These are phyloP conservation scores for Kryptopterus vitreolus DNA, from an alignment of 2,797 vertebrate species.

Conservation along the genomic window DNA sequence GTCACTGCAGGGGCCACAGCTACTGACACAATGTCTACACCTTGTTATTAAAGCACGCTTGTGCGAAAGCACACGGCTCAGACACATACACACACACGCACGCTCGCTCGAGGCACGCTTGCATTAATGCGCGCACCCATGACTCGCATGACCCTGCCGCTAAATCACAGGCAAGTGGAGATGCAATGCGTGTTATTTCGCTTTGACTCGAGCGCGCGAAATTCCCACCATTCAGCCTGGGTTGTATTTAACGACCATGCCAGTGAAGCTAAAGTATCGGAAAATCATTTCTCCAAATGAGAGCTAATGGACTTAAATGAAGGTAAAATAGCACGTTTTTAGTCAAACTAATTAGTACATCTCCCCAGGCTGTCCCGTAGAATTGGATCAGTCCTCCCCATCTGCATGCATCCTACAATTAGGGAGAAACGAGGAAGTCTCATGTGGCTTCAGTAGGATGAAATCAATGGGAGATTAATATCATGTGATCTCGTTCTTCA, in stretches of 20 bases:
- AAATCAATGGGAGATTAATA: slow-evolving; percentile 34
- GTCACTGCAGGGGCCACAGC: slow-evolving; percentile 29
- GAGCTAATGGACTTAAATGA: slow-evolving; percentile 30
- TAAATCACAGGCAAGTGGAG: background rate
- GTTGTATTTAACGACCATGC: background rate
- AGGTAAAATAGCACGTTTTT: slow-evolving; percentile 31
- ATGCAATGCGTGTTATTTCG: background rate
- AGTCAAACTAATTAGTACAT: slow-evolving; percentile 43
- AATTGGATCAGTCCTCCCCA: slow-evolving; percentile 35
- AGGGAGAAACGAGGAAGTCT: slow-evolving; percentile 28
- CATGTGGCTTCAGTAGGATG: slow-evolving; percentile 10
- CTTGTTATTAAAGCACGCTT: slow-evolving; percentile 34
- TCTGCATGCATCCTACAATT: slow-evolving; percentile 25
- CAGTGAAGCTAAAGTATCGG: slow-evolving; percentile 5
- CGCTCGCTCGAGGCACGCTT: too few relatives aligned
- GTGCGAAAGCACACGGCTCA: background rate
- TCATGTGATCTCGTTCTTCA: slow-evolving; percentile 10
- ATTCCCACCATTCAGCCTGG: background rate
- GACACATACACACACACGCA: background rate
- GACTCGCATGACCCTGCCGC: background rate
- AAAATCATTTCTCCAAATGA: slow-evolving; percentile 35
- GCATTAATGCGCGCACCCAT: background rate
- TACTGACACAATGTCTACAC: slow-evolving; percentile 41
- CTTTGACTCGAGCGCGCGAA: background rate
- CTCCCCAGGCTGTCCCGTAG: slow-evolving; percentile 33